Conservation (phyloP, 2,797 vertebrate species). For the Bucorvus abyssinicus region DNA sequence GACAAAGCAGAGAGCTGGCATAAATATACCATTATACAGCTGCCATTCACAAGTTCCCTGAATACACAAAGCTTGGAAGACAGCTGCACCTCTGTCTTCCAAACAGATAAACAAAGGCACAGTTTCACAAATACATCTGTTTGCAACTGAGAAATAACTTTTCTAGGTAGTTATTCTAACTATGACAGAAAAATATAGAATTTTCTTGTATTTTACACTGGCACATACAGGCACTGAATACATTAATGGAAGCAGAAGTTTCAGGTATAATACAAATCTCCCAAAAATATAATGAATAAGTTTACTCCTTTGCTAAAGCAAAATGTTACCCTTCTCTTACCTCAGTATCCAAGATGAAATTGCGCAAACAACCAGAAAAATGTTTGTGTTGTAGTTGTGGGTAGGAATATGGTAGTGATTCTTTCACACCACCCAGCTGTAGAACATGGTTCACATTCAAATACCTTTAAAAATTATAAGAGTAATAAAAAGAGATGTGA, state of each 20-base stretch:
- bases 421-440: slow-evolving; percentile 88
- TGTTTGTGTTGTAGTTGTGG: slow-evolving; percentile 85
- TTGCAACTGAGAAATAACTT: background rate
- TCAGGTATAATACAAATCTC: background rate
- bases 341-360: slow-evolving; percentile 88
- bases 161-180: background rate
- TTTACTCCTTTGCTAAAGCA: background rate
- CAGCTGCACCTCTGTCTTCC: background rate
- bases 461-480: slow-evolving; percentile 72
- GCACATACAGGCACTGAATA: background rate
- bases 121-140: background rate
- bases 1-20: slow-evolving; percentile 27
- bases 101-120: background rate
- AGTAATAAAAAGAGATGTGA: background rate
- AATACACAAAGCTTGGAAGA: background rate
- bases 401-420: slow-evolving; percentile 84
- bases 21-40: background rate
- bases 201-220: background rate
- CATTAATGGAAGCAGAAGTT: background rate
- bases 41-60: background rate
- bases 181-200: background rate
- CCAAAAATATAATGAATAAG: background rate
- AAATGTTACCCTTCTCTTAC: slow-evolving; percentile 60
- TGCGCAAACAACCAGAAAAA: slow-evolving; percentile 88
- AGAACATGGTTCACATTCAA: slow-evolving; percentile 85